Base-by-base conservation (phyloP, 1,140 invertebrate species). In the Anastrepha obliqua region DNA sequence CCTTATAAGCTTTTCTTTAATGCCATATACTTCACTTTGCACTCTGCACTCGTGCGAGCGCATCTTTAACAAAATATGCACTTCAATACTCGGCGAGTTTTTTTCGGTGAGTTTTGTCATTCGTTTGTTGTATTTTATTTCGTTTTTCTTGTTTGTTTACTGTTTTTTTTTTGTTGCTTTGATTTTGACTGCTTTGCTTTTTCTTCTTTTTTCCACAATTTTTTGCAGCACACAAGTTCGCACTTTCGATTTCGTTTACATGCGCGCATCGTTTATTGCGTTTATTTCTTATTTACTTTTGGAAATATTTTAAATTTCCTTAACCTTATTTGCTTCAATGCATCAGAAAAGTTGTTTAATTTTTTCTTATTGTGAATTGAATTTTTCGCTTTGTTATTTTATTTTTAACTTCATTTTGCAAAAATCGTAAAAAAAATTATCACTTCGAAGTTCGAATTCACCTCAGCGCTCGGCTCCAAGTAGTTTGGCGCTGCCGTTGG, bases 401-500 rank as follows among this genome's bases (percentile, higher is more conserved):
- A 17, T 74, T 74, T 44, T 29, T 29, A 29, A 29, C 29, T 29
- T 29, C 29, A 29, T 29, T 39, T 20, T n/a, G 44, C 2, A 51
- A 17, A 74, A 74, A 20, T 1, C 17, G 2, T 39, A 47, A 74
- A 74, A 74, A 70, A 70, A 17, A 74, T n/a, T 74, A 44, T 29
- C 29, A 62, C 13, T 17, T 17, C 13, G n/a, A 81, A 58, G 44
- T 70, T 70, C 42, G 2, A 55, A 81, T 58, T 81, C 51, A 81
- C 74, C 74, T 81, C 74, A 58, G 74, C 74, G 74, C 47, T 81
- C 74, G 74, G 74, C 44, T 81, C 74, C 74, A 81, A 81, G 74
- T 81, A 81, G 20, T 81, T 81, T 81, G 74, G 74, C 47, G 74
- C 74, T 81, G 74, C 74, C 74, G 74, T 81, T 81, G 74, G 74